Conservation (phyloP, 2,797 vertebrate species). For the Danionella dracula region DNA sequence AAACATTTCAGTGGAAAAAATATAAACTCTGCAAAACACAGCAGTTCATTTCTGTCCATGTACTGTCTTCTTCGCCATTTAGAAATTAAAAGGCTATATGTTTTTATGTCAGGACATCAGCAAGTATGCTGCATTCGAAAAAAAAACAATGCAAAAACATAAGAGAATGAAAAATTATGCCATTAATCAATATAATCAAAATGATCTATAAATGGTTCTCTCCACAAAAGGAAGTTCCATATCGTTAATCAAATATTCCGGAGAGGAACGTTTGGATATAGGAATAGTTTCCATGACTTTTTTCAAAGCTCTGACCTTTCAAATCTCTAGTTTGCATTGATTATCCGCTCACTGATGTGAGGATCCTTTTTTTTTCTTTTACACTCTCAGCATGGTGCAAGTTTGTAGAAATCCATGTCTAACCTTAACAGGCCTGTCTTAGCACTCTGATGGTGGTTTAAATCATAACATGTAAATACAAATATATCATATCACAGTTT, state of each 20-base stretch:
- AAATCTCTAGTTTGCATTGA: not conserved
- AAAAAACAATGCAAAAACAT: too few species aligned
- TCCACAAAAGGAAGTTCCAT: too few species aligned
- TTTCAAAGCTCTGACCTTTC: not conserved
- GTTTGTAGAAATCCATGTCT: conserved; percentile 28
- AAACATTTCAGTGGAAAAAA: too few species aligned
- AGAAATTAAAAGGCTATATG: too few species aligned
- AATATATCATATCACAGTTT: conserved; percentile 28
- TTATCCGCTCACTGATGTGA: not conserved
- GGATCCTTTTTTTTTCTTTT: not conserved
- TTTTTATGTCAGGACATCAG: too few species aligned
- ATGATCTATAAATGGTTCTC: too few species aligned
- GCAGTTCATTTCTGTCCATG: too few species aligned
- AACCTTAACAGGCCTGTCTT: conserved; percentile 24
- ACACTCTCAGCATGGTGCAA: not conserved
- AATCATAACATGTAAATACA: conserved; percentile 45
- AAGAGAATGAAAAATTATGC: too few species aligned
- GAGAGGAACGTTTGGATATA: not conserved
- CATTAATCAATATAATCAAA: too few species aligned
- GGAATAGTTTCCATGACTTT: not conserved
- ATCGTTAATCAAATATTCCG: not conserved
- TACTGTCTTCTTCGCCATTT: too few species aligned
- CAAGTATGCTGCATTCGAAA: too few species aligned
- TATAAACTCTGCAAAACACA: too few species aligned
- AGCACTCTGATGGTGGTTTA: not conserved